These are phyloP conservation scores for Thinocorus orbignyianus DNA, from an alignment of 2,113 vertebrate species.

Conservation along the genomic window DNA sequence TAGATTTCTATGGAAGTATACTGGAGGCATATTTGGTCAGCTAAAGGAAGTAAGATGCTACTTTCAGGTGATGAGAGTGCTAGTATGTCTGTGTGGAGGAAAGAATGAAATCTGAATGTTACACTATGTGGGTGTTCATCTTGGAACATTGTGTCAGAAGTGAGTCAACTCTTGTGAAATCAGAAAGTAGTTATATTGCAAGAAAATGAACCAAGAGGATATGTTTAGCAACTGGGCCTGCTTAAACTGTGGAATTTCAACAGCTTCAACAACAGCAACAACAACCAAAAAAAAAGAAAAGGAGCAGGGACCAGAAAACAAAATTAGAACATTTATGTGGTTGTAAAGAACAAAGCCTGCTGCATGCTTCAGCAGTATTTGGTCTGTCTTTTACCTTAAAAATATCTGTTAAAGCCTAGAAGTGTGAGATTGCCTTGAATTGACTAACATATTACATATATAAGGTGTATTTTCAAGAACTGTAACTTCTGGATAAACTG, in stretches of 20 bases:
- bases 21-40: not conserved
- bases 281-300: not conserved
- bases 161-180: constrained; percentile 54
- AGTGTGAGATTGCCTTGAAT: not conserved
- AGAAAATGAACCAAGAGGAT: constrained; percentile 13
- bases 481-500: not conserved
- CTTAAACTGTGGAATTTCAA: not conserved
- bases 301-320: not conserved
- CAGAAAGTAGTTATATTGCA: constrained; percentile 2
- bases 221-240: constrained; percentile 34
- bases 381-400: not conserved
- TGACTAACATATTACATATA: not conserved
- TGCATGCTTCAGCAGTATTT: not conserved
- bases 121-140: constrained; percentile 13
- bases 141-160: constrained; percentile 45
- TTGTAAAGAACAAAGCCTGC: not conserved
- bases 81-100: not conserved
- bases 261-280: not conserved
- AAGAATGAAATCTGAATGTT: constrained; percentile 13
- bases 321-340: not conserved
- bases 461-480: not conserved
- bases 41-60: not conserved
- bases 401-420: not conserved
- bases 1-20: not conserved
- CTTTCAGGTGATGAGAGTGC: not conserved